Evolutionary conservation across 2,113 vertebrate genomes (phyloP).

Genomic region (Scytalopus superciliaris): DNA sequence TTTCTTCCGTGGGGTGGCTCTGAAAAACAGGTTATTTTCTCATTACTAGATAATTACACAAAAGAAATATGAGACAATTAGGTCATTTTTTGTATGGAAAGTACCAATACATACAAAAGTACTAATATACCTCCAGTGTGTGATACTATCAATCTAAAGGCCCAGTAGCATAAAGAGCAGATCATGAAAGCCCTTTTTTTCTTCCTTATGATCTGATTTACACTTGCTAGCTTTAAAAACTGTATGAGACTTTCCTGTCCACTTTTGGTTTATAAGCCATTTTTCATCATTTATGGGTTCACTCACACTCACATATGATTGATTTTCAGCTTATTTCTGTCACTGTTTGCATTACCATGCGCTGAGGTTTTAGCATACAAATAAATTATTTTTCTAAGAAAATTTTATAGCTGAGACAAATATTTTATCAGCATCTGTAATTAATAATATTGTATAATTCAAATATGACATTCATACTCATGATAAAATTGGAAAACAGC

Average conservation of each 20-base stretch:
- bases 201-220: neutral
- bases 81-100: constrained; percentile 71
- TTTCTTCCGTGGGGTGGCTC: constrained; percentile 74
- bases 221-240: neutral
- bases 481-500: neutral
- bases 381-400: constrained; percentile 8
- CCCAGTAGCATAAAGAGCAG: neutral
- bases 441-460: neutral
- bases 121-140: constrained; percentile 52
- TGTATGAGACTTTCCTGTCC: neutral
- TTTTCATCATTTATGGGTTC: neutral
- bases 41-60: constrained; percentile 79
- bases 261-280: neutral
- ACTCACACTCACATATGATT: neutral
- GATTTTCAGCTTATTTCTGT: constrained; percentile 6
- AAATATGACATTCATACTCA: neutral
- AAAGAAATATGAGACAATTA: constrained; percentile 76
- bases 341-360: neutral
- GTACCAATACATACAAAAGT: constrained; percentile 61
- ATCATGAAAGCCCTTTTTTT: neutral
- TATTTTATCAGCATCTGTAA: neutral
- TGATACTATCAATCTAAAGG: constrained; percentile 55
- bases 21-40: constrained; percentile 76
- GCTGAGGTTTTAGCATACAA: neutral
- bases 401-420: neutral